Conservation (phyloP, 2,797 vertebrate genomes). For the Masticophis lateralis region DNA sequence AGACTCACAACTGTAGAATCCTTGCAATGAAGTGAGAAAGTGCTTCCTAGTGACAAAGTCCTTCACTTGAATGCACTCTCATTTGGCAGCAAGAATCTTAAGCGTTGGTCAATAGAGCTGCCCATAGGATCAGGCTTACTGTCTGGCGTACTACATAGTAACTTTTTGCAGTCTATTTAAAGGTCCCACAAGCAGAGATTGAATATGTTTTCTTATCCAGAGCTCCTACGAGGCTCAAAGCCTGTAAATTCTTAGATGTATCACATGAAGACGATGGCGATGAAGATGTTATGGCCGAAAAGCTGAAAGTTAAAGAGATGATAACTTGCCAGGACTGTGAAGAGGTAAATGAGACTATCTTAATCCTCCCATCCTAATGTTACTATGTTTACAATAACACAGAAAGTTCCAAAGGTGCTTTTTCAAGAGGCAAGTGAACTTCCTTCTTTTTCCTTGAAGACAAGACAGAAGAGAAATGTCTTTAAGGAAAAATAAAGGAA, state of each 20-base stretch:
- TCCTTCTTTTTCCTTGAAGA: not conserved
- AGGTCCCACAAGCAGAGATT: not conserved
- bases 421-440: not conserved
- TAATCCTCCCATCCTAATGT: not conserved
- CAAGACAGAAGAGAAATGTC: not conserved
- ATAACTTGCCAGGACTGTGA: conserved; percentile 82
- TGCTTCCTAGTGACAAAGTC: not conserved
- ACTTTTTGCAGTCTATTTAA: not conserved
- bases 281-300: conserved; percentile 87
- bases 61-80: not conserved
- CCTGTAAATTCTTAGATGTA: conserved; percentile 68
- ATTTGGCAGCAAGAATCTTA: not conserved
- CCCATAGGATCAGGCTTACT: not conserved
- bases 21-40: not conserved
- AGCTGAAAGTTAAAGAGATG: conserved; percentile 84
- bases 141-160: not conserved
- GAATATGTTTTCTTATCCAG: conserved; percentile 35
- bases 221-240: conserved; percentile 55
- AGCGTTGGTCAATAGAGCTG: not conserved
- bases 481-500: not conserved
- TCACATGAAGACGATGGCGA: conserved; percentile 77
- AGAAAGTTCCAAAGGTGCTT: not conserved
- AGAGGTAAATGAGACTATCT: conserved; percentile 72
- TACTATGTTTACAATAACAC: not conserved
- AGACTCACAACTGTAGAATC: not conserved